Evolutionary conservation across 2,797 vertebrate species (phyloP).

Genomic region (Helostoma temminkii): DNA sequence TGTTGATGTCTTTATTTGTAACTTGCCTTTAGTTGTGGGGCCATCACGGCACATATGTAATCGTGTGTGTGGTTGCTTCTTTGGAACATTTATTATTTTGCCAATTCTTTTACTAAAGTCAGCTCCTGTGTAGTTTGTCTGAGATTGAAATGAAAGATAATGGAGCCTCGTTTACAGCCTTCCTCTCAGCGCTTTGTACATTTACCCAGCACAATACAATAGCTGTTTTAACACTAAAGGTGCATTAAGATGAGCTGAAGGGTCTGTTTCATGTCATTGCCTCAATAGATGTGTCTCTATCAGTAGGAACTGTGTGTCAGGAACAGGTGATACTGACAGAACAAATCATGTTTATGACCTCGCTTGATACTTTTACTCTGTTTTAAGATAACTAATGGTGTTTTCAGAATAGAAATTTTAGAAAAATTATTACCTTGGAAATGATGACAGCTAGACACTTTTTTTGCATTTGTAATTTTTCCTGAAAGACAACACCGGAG

Average conservation of each 20-base stretch:
- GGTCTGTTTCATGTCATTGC: slow-evolving; percentile 40
- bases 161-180: not conserved
- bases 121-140: not conserved
- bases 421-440: not conserved
- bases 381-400: not conserved
- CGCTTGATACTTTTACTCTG: not conserved
- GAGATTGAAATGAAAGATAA: not conserved
- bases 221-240: slow-evolving; percentile 20
- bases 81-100: slow-evolving; percentile 25
- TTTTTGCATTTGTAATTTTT: too few species aligned
- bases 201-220: slow-evolving; percentile 12
- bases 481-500: too few species aligned
- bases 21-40: not conserved
- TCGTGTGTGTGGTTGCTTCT: not conserved
- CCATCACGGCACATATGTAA: not conserved
- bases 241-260: slow-evolving; percentile 31
- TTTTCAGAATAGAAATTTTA: not conserved
- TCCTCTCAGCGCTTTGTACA: not conserved
- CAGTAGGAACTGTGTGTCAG: slow-evolving; percentile 30
- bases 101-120: slow-evolving; percentile 9
- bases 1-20: not conserved
- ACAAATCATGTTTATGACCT: slow-evolving; percentile 22
- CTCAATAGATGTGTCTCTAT: slow-evolving; percentile 42
- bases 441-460: not conserved
- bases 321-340: slow-evolving; percentile 35